phyloP scores from a whole-genome alignment of 1,140 invertebrate species.

The Cyclina sinensis region DNA sequence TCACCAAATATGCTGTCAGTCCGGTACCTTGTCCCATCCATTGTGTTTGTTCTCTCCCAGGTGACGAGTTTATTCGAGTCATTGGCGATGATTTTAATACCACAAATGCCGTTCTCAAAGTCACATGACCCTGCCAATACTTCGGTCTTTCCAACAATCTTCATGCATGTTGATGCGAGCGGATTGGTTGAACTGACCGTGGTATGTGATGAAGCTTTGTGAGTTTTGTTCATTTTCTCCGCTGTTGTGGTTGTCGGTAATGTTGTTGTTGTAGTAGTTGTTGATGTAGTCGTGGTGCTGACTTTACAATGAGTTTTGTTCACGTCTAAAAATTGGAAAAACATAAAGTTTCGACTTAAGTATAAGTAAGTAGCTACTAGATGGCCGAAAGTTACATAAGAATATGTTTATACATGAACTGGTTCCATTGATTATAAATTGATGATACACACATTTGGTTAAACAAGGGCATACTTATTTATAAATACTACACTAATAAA shows the following conservation, averaged over 20 bases:
- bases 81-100: constrained; percentile 5
- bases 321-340: background rate
- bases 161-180: background rate
- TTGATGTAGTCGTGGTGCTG: background rate
- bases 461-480: too few species aligned
- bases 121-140: constrained; percentile 11
- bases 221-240: background rate
- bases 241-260: background rate
- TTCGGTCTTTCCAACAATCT: background rate
- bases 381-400: too few species aligned
- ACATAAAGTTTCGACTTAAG: too few species aligned
- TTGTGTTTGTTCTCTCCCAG: constrained; percentile 6
- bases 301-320: constrained; percentile 1
- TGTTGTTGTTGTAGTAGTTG: background rate
- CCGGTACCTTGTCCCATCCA: background rate
- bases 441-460: too few species aligned
- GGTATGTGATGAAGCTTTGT: background rate
- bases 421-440: too few species aligned
- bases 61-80: background rate
- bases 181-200: background rate
- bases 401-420: too few species aligned
- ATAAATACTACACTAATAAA: too few species aligned
- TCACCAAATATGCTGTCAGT: background rate
- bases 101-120: constrained; percentile 39
- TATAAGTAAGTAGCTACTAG: too few species aligned